A percentile compares a stretch with the other conserved stretches of the same genome.
Evolutionary conservation across 2,797 vertebrate species (phyloP).

Genomic region (Glossophaga mutica): DNA sequence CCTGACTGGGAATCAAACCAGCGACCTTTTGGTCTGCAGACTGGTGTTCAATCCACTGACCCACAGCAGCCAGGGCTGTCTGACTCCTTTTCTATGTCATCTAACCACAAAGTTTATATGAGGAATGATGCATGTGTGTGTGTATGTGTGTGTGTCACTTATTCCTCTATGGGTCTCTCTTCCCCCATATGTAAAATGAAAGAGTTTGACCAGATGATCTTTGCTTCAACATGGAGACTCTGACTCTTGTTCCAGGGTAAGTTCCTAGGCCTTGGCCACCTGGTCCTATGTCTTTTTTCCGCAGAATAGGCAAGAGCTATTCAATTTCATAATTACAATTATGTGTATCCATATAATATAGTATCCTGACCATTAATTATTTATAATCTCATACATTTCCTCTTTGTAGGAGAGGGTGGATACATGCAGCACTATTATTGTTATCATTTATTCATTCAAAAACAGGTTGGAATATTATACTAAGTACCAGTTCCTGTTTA

Average conservation of each 20-base stretch:
- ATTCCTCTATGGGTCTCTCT: background rate
- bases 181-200: background rate
- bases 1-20: too few relatives aligned
- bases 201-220: background rate
- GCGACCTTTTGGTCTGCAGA: too few relatives aligned
- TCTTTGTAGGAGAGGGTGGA: background rate
- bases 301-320: background rate
- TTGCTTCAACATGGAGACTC: background rate
- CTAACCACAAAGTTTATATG: background rate
- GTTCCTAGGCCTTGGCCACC: background rate
- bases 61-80: background rate
- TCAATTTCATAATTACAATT: background rate
- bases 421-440: background rate
- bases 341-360: background rate
- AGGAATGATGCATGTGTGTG: background rate
- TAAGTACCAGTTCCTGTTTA: background rate
- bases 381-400: background rate
- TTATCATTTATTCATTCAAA: background rate
- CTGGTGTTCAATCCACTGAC: too few relatives aligned
- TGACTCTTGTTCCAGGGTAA: background rate
- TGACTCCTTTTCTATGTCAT: background rate
- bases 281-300: background rate
- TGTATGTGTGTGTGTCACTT: background rate
- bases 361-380: background rate
- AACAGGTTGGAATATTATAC: background rate